A percentile compares a stretch with the other conserved stretches of the same genome.
Evolutionary conservation across 2,113 vertebrate genomes (phyloP).

Genomic region (Leptodactylus fuscus): DNA sequence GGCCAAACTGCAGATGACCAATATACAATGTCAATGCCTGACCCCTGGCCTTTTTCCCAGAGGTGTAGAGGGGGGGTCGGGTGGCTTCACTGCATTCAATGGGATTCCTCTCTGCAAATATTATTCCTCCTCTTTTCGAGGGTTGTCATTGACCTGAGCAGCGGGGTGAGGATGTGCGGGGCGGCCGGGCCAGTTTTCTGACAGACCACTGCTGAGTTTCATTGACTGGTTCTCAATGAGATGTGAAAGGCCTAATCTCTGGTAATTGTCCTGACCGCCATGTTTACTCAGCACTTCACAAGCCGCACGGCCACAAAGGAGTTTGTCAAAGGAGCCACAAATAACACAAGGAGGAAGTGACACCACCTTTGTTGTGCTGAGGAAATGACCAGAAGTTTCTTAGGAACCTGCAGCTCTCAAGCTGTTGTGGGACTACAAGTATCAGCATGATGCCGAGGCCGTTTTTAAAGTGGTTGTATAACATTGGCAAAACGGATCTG

Average conservation of each 20-base stretch:
- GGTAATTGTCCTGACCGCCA: neutral
- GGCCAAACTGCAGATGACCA: no score
- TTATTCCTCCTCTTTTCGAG: neutral
- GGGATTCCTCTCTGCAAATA: conserved; percentile 11
- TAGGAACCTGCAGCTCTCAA: neutral
- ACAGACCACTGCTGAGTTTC: conserved; percentile 31
- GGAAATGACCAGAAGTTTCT: neutral
- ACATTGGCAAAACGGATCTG: no score
- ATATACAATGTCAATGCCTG: neutral
- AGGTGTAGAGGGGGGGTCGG: neutral
- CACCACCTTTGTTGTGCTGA: neutral
- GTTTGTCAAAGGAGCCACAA: neutral
- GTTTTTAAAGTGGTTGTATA: no score
- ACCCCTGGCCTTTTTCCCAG: neutral
- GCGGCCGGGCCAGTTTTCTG: neutral
- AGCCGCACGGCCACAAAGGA: neutral
- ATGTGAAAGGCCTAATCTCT: conserved; percentile 40
- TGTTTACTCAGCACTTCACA: conserved; percentile 40
- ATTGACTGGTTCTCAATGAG: conserved; percentile 38
- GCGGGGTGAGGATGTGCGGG: neutral
- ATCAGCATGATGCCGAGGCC: neutral
- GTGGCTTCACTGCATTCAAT: neutral
- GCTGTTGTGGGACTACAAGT: conserved; percentile 2
- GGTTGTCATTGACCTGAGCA: neutral
- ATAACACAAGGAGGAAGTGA: conserved; percentile 27